Percentiles rank a stretch among this genome's conserved stretches.
phyloP scores from a whole-genome alignment of 2,113 vertebrate genomes.

The Hippocampus guttulatus region DNA sequence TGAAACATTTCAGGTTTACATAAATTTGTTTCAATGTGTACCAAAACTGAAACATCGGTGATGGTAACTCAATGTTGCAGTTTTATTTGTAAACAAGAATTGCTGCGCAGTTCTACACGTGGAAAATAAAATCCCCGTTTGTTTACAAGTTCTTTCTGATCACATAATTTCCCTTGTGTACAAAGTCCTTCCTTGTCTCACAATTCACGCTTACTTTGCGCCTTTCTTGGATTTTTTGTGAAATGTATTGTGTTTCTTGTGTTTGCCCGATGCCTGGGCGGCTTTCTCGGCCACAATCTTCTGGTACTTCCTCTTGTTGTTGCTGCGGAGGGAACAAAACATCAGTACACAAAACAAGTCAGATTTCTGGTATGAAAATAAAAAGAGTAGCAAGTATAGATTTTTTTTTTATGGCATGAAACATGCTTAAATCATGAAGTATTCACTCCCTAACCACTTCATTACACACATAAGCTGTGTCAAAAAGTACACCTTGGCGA shows the following conservation, averaged over 20 bases:
- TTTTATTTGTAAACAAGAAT: not conserved
- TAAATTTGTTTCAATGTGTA: not conserved
- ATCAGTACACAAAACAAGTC: not conserved
- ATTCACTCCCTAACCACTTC: too few relatives aligned
- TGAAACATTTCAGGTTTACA: not conserved
- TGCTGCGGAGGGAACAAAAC: constrained; percentile 64
- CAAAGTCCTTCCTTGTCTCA: not conserved
- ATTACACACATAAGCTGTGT: too few relatives aligned
- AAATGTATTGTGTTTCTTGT: constrained; percentile 79
- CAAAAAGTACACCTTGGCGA: too few relatives aligned
- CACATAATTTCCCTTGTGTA: not conserved
- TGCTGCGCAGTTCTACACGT: not conserved
- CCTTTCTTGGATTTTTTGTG: constrained; percentile 59
- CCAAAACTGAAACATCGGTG: not conserved
- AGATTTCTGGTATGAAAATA: not conserved
- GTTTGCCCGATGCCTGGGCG: constrained; percentile 82
- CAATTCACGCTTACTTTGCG: not conserved
- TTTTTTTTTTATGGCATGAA: not conserved
- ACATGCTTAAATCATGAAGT: too few relatives aligned
- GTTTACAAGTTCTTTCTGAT: not conserved
- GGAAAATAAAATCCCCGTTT: not conserved
- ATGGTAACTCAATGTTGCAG: not conserved
- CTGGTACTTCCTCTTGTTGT: constrained; percentile 89
- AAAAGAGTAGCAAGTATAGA: too few relatives aligned
- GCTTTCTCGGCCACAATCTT: constrained; percentile 86